Evolutionary conservation across 2,113 vertebrate species (phyloP).

Genomic region (Heteronetta atricapilla): DNA sequence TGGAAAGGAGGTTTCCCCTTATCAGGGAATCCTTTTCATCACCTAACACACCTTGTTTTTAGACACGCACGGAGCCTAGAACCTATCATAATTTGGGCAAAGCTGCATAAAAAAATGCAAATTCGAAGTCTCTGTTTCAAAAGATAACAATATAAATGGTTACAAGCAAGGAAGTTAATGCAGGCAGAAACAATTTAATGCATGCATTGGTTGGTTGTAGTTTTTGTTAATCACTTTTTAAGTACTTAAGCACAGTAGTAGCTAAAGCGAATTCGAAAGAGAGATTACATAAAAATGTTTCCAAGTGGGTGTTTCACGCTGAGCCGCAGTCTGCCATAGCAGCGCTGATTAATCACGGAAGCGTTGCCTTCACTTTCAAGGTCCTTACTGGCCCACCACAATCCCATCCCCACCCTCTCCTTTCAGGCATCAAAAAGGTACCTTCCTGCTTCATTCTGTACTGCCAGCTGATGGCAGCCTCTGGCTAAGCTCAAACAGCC

Average conservation of each 20-base stretch:
- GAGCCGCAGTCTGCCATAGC: neutral
- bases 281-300: constrained; percentile 9
- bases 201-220: neutral
- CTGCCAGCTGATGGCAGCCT: neutral
- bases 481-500: neutral
- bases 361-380: neutral
- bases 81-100: neutral
- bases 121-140: neutral
- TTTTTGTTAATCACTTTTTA: constrained; percentile 58
- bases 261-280: constrained; percentile 20
- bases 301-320: neutral
- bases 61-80: neutral
- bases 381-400: neutral
- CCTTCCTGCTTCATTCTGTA: neutral
- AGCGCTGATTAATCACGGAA: neutral
- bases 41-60: neutral
- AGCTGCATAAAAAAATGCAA: neutral
- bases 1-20: neutral
- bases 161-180: neutral
- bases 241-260: constrained; percentile 55
- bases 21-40: neutral
- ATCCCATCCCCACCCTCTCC: neutral
- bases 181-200: neutral
- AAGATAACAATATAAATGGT: neutral
- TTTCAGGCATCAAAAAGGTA: neutral